Evolutionary conservation across 2,113 vertebrate genomes (phyloP).

Genomic region (Arenaria interpres): DNA sequence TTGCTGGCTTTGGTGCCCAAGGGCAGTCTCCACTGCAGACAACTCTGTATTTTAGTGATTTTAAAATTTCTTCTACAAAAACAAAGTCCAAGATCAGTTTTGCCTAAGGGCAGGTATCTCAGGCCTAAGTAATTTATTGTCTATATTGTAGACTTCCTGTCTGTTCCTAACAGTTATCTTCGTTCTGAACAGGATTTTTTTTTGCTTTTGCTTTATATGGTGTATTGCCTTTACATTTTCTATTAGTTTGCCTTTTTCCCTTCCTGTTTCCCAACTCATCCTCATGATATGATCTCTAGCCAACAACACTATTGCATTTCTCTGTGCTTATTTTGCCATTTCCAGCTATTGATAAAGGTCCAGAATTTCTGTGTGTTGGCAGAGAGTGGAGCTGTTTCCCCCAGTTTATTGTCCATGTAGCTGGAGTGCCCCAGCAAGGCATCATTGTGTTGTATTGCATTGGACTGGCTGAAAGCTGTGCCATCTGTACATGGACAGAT

Average conservation of each 20-base stretch:
- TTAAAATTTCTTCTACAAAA: neutral
- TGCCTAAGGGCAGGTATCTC: neutral
- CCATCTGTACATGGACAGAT: neutral
- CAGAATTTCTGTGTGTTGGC: neutral
- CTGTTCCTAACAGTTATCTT: neutral
- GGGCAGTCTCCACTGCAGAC: neutral
- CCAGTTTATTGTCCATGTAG: neutral
- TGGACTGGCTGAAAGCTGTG: neutral
- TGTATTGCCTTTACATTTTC: neutral
- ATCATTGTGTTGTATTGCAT: neutral
- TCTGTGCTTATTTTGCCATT: conserved; percentile 15
- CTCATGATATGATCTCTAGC: neutral
- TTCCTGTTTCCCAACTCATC: neutral
- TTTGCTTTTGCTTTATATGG: neutral
- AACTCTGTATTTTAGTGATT: neutral
- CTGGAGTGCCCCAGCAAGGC: neutral
- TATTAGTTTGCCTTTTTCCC: neutral
- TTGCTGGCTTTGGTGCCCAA: neutral
- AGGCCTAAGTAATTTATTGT: neutral
- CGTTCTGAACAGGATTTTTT: neutral
- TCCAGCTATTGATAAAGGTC: neutral
- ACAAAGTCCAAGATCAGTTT: neutral
- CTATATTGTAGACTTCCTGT: neutral
- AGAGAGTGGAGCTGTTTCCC: neutral
- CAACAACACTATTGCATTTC: neutral